Conservation (phyloP, 2,888 invertebrate genomes). For the Calameuta pallipes region DNA sequence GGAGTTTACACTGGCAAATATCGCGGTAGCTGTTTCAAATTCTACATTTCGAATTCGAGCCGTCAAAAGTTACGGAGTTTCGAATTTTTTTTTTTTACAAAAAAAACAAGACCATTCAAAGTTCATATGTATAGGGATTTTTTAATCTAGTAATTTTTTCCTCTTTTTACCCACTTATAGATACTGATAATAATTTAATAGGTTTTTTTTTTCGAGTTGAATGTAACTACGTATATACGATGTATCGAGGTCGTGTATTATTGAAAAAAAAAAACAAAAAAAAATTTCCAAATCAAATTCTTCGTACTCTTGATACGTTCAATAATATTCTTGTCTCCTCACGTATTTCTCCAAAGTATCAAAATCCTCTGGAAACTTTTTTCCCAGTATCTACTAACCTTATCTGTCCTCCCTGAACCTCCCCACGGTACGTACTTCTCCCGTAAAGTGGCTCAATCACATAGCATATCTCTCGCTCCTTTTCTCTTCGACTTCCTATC, state of each 20-base stretch:
- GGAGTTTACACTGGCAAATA: neutral
- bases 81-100: neutral
- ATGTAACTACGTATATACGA: neutral
- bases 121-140: no score
- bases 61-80: neutral
- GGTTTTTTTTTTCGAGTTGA: neutral
- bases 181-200: no score
- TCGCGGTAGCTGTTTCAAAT: neutral
- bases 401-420: neutral
- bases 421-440: neutral
- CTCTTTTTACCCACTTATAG: accelerated
- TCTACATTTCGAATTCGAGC: neutral
- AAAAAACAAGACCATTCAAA: neutral
- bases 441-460: neutral
- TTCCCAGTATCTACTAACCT: neutral
- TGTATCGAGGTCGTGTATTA: no score
- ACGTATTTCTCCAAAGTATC: neutral
- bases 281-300: neutral
- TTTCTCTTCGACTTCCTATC: neutral
- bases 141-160: neutral
- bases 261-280: neutral
- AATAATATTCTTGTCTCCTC: neutral
- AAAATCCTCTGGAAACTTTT: neutral
- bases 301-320: neutral
- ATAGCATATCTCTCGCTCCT: neutral